Base-by-base conservation (phyloP, 2,888 invertebrate genomes). In the Spilosoma lubricipeda region DNA sequence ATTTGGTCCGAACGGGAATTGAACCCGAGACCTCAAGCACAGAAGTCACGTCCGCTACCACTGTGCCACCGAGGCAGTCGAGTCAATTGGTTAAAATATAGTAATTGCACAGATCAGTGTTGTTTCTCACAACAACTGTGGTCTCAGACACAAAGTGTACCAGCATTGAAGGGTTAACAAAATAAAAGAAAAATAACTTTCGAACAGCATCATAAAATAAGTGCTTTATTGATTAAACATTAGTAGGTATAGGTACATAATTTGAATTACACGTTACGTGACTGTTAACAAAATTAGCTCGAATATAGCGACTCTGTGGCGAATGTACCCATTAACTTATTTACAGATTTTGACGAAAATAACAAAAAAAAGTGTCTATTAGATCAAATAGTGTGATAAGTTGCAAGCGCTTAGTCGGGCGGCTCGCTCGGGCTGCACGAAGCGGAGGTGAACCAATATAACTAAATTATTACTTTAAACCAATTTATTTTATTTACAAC, bases 201-300 rank as follows among this genome's bases (percentile, higher is more conserved):
- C 83, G 88, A 93, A 93, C 93, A 91, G 91, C 89, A 93, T 93
- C 93, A 91, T 94, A 94, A 95, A 95, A 94, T 95, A 94, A 94
- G 95, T 95, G 95, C 93, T 95, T 94, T 94, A 94, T 93, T 95
- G 93, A 94, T 94, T 93, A 92, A 91, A 90, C 92, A 92, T 93
- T 91, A 91, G 90, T 92, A 91, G 90, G 89, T 91, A 90, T 88
- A 90, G 88, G 89, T 92, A 93, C 90, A 91, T 90, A 89, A 90
- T 90, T 90, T 90, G 87, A 89, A 91, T 88, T 85, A 88, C 90
- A 89, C 89, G 89, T 91, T 87, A 92, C 88, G 90, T 88, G 90
- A 88, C 86, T 89, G 89, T 89, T 86, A 90, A 88, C 90, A 89
- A 88, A 89, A 87, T 81, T 83, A 88, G 87, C 85, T 87, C 82